phyloP scores from a whole-genome alignment of 2,113 vertebrate species.

The Trochalopteron elliotii region DNA sequence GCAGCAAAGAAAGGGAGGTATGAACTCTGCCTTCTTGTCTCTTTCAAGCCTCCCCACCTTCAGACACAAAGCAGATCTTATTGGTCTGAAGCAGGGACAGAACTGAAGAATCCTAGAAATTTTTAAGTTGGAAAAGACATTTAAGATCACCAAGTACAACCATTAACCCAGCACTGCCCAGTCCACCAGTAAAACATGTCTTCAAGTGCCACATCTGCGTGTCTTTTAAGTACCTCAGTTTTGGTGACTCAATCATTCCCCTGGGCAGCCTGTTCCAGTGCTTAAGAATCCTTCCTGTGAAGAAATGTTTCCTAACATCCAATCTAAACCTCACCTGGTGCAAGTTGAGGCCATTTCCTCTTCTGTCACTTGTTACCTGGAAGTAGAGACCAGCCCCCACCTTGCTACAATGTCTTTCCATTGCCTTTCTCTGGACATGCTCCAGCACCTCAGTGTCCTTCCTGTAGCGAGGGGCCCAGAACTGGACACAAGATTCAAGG shows the following conservation, averaged over 20 bases:
- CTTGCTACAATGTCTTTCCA: not conserved
- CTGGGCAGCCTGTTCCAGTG: not conserved
- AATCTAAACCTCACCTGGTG: not conserved
- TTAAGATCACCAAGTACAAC: not conserved
- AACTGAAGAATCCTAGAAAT: not conserved
- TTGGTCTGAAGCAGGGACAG: not conserved
- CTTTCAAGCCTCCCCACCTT: not conserved
- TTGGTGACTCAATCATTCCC: not conserved
- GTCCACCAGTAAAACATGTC: not conserved
- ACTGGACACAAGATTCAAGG: fast-evolving
- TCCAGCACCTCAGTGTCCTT: not conserved
- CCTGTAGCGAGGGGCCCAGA: not conserved
- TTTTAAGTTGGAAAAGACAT: not conserved
- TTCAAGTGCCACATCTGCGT: no score
- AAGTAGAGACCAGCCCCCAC: not conserved
- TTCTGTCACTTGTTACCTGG: not conserved
- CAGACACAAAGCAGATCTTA: not conserved
- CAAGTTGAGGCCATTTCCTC: not conserved
- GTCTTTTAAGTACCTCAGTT: not conserved
- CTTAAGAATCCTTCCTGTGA: not conserved
- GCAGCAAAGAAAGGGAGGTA: not conserved
- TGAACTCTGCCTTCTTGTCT: not conserved
- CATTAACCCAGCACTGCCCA: not conserved
- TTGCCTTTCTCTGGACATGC: fast-evolving
- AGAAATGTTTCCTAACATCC: not conserved